Percentiles rank a stretch among this genome's conserved stretches.
These are phyloP conservation scores for Amphipoea lucens DNA, from an alignment of 2,888 invertebrate genomes.

Conservation along the genomic window DNA sequence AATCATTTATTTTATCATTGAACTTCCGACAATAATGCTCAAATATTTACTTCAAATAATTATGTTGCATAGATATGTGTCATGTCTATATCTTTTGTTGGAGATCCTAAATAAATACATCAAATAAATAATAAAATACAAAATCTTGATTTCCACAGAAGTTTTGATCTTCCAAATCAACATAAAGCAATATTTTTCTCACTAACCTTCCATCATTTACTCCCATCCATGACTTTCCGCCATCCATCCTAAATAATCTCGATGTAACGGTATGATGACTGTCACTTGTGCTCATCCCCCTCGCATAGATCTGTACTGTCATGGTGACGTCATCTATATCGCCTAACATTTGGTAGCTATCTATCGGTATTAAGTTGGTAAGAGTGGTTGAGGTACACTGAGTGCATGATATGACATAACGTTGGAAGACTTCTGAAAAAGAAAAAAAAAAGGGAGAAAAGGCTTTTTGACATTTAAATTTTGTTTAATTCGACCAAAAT, in stretches of 20 bases:
- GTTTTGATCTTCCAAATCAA: background rate
- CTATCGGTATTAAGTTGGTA: conserved; percentile 84
- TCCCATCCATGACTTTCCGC: conserved; percentile 45
- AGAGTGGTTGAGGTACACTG: conserved; percentile 65
- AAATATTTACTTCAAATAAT: too few relatives aligned
- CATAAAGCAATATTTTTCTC: conserved; percentile 3
- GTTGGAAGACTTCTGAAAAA: background rate
- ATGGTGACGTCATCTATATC: conserved; percentile 80
- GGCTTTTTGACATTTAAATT: background rate
- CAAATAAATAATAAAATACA: too few relatives aligned
- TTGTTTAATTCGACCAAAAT: background rate
- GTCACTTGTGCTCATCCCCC: conserved; percentile 68
- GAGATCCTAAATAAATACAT: too few relatives aligned
- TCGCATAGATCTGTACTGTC: conserved; percentile 71
- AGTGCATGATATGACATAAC: conserved; percentile 10
- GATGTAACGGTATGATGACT: conserved; percentile 69
- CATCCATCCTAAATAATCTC: conserved; percentile 53
- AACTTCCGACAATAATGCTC: too few relatives aligned
- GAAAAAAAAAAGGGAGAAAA: background rate
- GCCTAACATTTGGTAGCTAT: conserved; percentile 86
- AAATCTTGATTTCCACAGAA: background rate
- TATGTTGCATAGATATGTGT: too few relatives aligned
- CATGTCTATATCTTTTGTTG: too few relatives aligned
- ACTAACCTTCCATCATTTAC: conserved; percentile 35
- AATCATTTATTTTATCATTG: too few relatives aligned